Conservation (phyloP, 2,888 invertebrate genomes). For the Teinopalpus imperialis region DNA sequence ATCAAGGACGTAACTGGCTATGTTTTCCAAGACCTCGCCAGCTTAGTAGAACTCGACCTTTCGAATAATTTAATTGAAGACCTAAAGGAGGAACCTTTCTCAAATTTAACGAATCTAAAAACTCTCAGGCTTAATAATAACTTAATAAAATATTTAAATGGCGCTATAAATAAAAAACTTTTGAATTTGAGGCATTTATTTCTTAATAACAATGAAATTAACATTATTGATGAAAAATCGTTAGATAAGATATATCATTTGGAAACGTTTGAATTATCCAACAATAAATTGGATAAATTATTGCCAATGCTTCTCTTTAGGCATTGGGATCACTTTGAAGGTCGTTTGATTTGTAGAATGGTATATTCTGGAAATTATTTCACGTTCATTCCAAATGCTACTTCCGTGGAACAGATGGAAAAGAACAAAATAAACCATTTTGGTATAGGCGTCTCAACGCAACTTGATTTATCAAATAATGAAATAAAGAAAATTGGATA, state of each 20-base stretch:
- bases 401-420: slow-evolving; percentile 34
- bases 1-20: slow-evolving; percentile 47
- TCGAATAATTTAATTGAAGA: slow-evolving; percentile 55
- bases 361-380: slow-evolving; percentile 59
- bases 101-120: slow-evolving; percentile 54
- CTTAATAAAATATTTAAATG: slow-evolving; percentile 59
- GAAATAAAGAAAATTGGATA: slow-evolving; percentile 54
- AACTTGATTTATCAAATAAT: slow-evolving; percentile 65
- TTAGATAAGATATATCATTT: slow-evolving; percentile 61
- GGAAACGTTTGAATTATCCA: slow-evolving; percentile 65
- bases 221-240: slow-evolving; percentile 54
- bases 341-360: slow-evolving; percentile 57
- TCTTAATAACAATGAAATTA: slow-evolving; percentile 55
- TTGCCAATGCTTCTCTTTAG: slow-evolving; percentile 55
- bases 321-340: slow-evolving; percentile 61
- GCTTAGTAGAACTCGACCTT: slow-evolving; percentile 58
- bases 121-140: slow-evolving; percentile 57
- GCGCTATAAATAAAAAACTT: slow-evolving; percentile 57
- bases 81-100: slow-evolving; percentile 57
- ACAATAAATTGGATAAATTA: slow-evolving; percentile 52
- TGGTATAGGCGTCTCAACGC: slow-evolving; percentile 51
- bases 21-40: slow-evolving; percentile 51
- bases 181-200: slow-evolving; percentile 57
- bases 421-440: slow-evolving; percentile 31
- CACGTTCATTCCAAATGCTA: slow-evolving; percentile 51